phyloP scores from a whole-genome alignment of 92 coral and sea anemone genomes.

The Bergia sp. region DNA sequence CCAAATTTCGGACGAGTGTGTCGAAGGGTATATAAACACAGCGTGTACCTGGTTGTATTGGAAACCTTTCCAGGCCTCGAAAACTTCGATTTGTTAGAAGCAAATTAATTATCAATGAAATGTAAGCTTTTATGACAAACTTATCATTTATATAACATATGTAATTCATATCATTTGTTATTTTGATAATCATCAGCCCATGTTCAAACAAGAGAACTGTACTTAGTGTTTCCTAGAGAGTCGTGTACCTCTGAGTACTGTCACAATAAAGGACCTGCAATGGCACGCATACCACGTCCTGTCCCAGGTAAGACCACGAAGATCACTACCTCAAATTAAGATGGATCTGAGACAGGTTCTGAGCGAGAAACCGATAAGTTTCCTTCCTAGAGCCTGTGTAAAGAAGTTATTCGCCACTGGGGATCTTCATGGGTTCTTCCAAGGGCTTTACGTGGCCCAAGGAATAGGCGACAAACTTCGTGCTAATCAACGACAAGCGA shows the following conservation, averaged over 20 bases:
- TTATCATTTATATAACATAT: not conserved
- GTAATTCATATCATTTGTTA: too few relatives aligned
- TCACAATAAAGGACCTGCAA: not conserved
- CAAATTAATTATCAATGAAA: too few relatives aligned
- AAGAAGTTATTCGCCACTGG: constrained; percentile 52
- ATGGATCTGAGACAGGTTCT: constrained; percentile 8
- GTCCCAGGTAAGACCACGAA: constrained; percentile 7
- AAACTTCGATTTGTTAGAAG: too few relatives aligned
- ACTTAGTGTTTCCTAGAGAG: not conserved
- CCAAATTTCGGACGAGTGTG: too few relatives aligned
- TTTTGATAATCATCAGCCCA: too few relatives aligned
- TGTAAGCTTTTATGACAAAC: too few relatives aligned
- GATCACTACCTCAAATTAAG: not conserved
- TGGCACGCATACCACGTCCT: not conserved
- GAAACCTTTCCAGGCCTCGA: too few relatives aligned
- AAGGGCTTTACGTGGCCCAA: too few relatives aligned
- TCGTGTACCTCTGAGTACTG: not conserved
- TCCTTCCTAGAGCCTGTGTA: constrained; percentile 47
- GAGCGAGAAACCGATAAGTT: constrained; percentile 50
- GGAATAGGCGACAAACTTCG: too few relatives aligned
- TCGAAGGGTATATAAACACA: too few relatives aligned
- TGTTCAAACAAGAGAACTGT: not conserved
- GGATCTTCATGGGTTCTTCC: not conserved
- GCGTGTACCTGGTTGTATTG: too few relatives aligned
- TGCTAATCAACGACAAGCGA: too few relatives aligned